Conservation (phyloP, 2,113 vertebrate species). For the Osmerus eperlanus region DNA sequence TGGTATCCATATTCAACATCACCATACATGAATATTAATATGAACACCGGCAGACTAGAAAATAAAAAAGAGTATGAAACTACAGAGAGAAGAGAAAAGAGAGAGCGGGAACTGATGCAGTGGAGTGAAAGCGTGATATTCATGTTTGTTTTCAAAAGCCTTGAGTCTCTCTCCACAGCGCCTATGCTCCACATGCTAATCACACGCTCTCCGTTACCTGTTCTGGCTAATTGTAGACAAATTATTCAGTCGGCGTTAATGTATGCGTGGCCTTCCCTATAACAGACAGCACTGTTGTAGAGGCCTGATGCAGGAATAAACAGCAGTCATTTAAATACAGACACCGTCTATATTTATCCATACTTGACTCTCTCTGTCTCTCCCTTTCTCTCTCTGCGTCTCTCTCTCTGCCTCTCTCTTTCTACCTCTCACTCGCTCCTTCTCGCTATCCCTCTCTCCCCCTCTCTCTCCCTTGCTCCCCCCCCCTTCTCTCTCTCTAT, state of each 20-base stretch:
- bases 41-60: constrained; percentile 41
- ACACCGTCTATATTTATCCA: constrained; percentile 41
- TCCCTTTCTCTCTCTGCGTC: neutral
- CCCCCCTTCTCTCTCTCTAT: constrained; percentile 16
- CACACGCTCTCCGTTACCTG: constrained; percentile 56
- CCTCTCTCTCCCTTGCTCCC: neutral
- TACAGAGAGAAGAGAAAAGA: constrained; percentile 22
- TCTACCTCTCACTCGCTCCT: neutral
- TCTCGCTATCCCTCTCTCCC: neutral
- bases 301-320: constrained; percentile 25
- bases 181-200: constrained; percentile 67
- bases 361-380: constrained; percentile 38
- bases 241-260: constrained; percentile 79
- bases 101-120: constrained; percentile 44
- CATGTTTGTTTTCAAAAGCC: constrained; percentile 64
- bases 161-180: constrained; percentile 58
- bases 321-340: constrained; percentile 58
- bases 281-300: constrained; percentile 22
- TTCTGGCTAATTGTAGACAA: constrained; percentile 68
- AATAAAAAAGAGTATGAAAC: neutral
- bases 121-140: constrained; percentile 49
- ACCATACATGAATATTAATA: constrained; percentile 64
- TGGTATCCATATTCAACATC: constrained; percentile 65
- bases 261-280: constrained; percentile 63
- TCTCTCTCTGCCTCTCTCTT: neutral